Conservation (phyloP, 2,888 invertebrate genomes). For the Mesochorus sp. region DNA sequence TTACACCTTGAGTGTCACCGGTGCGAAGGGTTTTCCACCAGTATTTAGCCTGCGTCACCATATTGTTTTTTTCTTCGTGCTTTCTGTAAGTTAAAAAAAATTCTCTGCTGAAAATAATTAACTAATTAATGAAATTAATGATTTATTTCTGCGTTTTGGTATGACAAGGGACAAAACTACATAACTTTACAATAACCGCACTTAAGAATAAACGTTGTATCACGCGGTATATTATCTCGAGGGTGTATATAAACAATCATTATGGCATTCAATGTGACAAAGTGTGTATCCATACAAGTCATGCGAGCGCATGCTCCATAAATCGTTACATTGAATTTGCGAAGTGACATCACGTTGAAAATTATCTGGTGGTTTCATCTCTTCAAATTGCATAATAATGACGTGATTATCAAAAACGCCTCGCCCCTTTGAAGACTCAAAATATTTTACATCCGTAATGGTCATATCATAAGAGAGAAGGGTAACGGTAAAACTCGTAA, state of each 20-base stretch:
- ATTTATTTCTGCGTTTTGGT: background rate
- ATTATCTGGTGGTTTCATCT: slow-evolving; percentile 33
- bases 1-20: slow-evolving; percentile 76
- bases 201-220: background rate
- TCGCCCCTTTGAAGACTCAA: slow-evolving; percentile 59
- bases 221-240: background rate
- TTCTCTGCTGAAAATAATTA: too few relatives aligned
- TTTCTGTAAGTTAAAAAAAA: background rate
- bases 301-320: background rate
- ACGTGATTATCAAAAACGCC: slow-evolving; percentile 46
- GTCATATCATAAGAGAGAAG: background rate
- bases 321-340: slow-evolving; percentile 35
- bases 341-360: slow-evolving; percentile 15
- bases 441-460: slow-evolving; percentile 42
- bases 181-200: background rate
- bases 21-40: slow-evolving; percentile 76
- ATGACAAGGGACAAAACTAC: background rate
- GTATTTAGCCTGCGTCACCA: slow-evolving; percentile 73
- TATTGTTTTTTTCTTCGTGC: slow-evolving; percentile 44
- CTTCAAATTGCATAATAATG: slow-evolving; percentile 57
- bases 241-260: slow-evolving; percentile 48
- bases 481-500: too few relatives aligned
- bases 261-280: slow-evolving; percentile 26
- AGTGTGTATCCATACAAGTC: background rate
- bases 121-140: background rate